Evolutionary conservation across 2,888 invertebrate species (phyloP).

Genomic region (Ichneumoninae sp.): DNA sequence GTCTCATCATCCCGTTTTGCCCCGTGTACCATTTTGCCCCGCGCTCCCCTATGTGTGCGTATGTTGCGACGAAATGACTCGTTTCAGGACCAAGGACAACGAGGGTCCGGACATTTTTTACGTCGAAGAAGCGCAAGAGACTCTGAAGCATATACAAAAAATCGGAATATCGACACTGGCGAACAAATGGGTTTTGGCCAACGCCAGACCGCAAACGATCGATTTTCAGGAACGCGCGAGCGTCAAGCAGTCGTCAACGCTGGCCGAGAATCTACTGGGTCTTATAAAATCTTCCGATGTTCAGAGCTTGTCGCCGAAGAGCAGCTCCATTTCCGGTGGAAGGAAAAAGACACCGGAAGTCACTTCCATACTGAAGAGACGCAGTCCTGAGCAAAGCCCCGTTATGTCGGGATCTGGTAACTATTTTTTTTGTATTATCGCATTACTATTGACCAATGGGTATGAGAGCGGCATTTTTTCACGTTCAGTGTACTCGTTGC

Average conservation of each 20-base stretch:
- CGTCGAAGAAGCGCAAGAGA: constrained; percentile 95
- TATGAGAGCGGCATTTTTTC: neutral
- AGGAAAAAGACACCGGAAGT: constrained; percentile 75
- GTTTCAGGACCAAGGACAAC: constrained; percentile 86
- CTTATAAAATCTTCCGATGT: constrained; percentile 81
- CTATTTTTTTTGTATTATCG: neutral
- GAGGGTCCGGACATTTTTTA: constrained; percentile 92
- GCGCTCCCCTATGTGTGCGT: neutral
- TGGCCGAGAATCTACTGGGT: constrained; percentile 84
- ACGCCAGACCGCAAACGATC: constrained; percentile 88
- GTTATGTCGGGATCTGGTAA: constrained; percentile 81
- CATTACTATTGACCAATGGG: neutral
- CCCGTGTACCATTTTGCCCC: too few species aligned
- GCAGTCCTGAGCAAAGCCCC: constrained; percentile 85
- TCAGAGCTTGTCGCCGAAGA: constrained; percentile 81
- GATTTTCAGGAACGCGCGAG: constrained; percentile 80
- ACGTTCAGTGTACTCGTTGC: constrained; percentile 79
- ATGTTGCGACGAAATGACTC: neutral
- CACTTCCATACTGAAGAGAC: constrained; percentile 87
- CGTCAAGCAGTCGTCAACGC: constrained; percentile 75
- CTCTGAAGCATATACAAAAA: constrained; percentile 91
- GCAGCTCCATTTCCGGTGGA: constrained; percentile 66
- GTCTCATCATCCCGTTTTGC: too few species aligned
- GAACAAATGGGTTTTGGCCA: constrained; percentile 88
- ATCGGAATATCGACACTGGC: constrained; percentile 91